These are phyloP conservation scores for Orestias chungarensis DNA, from an alignment of 2,797 vertebrate genomes.

Conservation along the genomic window DNA sequence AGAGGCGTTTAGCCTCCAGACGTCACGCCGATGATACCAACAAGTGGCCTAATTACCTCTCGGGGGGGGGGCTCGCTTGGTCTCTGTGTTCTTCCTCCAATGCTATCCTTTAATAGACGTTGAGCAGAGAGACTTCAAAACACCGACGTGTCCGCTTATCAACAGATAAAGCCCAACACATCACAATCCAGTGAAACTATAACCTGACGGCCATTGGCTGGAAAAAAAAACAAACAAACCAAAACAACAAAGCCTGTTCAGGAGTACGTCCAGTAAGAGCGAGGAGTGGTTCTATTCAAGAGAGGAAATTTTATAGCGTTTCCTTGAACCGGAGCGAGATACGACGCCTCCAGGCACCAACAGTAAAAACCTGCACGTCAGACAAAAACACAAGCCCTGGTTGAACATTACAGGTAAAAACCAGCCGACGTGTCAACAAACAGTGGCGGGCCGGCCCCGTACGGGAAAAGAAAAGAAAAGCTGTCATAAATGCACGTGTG, in stretches of 20 bases:
- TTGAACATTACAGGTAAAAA: slow-evolving; percentile 28
- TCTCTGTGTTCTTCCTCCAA: slow-evolving; percentile 14
- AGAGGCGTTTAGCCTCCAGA: slow-evolving; percentile 55
- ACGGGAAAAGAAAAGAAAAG: not conserved
- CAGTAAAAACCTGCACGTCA: slow-evolving; percentile 10
- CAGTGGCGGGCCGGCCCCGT: slow-evolving; percentile 5
- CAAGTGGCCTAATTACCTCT: slow-evolving; percentile 67
- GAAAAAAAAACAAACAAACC: not conserved
- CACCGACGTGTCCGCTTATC: slow-evolving; percentile 1
- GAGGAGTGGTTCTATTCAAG: not conserved
- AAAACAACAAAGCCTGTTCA: not conserved
- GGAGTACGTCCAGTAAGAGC: not conserved
- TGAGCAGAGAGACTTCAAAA: not conserved
- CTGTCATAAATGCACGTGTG: slow-evolving; percentile 4
- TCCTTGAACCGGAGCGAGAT: slow-evolving; percentile 15
- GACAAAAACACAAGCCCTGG: slow-evolving; percentile 9
- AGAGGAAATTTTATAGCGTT: slow-evolving; percentile 14
- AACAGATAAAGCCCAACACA: slow-evolving; percentile 15
- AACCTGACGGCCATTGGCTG: slow-evolving; percentile 1
- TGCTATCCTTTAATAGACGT: not conserved
- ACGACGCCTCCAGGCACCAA: slow-evolving; percentile 13
- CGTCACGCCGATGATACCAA: slow-evolving; percentile 55
- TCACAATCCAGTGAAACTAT: slow-evolving; percentile 17
- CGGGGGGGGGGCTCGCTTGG: slow-evolving; percentile 36
- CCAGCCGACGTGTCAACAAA: slow-evolving; percentile 44